These are phyloP conservation scores for Neodontobutis hainanensis DNA, from an alignment of 2,113 vertebrate genomes.

Conservation along the genomic window DNA sequence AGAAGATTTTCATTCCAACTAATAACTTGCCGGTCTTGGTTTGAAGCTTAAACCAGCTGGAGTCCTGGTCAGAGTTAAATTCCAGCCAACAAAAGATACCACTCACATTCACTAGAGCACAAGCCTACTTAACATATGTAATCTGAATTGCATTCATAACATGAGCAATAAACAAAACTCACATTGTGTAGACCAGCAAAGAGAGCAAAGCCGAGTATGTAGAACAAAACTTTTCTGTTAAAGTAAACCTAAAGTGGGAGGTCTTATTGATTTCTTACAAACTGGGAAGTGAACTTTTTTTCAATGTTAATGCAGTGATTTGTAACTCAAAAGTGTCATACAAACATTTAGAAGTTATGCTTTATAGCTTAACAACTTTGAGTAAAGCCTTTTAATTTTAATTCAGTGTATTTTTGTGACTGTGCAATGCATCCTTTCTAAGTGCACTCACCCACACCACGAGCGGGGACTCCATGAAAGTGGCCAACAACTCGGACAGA, in stretches of 20 bases:
- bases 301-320: neutral
- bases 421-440: constrained; percentile 12
- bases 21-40: neutral
- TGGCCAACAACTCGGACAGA: constrained; percentile 67
- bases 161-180: neutral
- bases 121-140: neutral
- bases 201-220: neutral
- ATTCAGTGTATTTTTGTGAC: neutral
- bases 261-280: neutral
- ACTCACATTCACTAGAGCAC: neutral
- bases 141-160: neutral
- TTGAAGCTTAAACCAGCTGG: constrained; percentile 1
- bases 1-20: constrained; percentile 1
- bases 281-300: neutral
- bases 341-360: neutral
- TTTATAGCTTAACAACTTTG: too few relatives aligned
- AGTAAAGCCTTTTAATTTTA: neutral
- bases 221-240: neutral
- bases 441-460: constrained; percentile 70
- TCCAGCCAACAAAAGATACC: too few relatives aligned
- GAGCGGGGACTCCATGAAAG: constrained; percentile 73
- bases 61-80: neutral
- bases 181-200: neutral
- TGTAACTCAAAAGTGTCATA: neutral
- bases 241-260: constrained; percentile 5